Base-by-base conservation (phyloP, 2,797 vertebrate genomes). In the Protonibea diacanthus region DNA sequence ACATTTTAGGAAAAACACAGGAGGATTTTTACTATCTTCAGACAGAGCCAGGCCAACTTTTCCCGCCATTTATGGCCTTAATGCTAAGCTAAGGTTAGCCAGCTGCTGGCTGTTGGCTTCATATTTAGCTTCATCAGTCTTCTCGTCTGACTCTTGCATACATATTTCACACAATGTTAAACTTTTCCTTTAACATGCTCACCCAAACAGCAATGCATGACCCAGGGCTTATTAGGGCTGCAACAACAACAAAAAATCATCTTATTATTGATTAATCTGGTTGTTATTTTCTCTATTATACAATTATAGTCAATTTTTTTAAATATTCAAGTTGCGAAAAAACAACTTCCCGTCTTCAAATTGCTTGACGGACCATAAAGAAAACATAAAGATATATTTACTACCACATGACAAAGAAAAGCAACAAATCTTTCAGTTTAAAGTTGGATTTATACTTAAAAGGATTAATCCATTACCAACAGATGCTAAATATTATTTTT, bases 401-500 rank as follows among this genome's bases (percentile, higher is more conserved):
- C 7, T 13, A 45, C 12, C 1, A 21, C n/a, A n/a, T 20, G 56
- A 17, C 20, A 29, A 23, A 67, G 12, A 56, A 40, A 47, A 38
- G 38, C 49, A 29, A 11, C 11, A 56, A 27, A 73, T 49, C 25
- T 13, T 13, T 2, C 7, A 61, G 21, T 4, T 70, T 10, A 1
- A 23, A 27, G 25, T 61, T 27, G 20, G 8, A 5, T 38, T 38
- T 52, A 52, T 45, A 6, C 6, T 53, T 48, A 6, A 57, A 78
- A 33, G 3, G 0, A 45, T 14, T 0, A 1, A 42, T n/a, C 6
- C 0, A 21, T 56, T 14, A 53, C 45, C 3, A 58, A 47, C 0
- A 20, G 17, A 4, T 40, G 3, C 25, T 2, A 13, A 15, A 14
- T 42, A n/a, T 25, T 13, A 1, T 69, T 51, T 3, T 11, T 23